Base-by-base conservation (phyloP, 2,888 invertebrate genomes). In the Atherix ibis region DNA sequence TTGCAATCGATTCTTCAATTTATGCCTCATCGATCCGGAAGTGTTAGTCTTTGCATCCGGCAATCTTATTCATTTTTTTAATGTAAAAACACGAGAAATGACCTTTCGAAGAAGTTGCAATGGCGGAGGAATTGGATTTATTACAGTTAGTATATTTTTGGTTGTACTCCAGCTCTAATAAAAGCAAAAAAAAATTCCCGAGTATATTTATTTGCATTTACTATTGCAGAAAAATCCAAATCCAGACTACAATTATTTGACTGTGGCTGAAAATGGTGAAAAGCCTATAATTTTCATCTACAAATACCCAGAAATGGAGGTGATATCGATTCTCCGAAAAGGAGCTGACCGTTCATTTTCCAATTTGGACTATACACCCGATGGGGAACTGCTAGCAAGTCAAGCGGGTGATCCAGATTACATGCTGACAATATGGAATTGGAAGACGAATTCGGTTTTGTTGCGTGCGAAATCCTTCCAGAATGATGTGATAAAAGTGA, bases 341-440 rank as follows among this genome's bases (percentile, higher is more conserved):
- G 89, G 88, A n/a, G 83, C 88, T 2, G 63, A 71, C 26, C 66
- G 65, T 40, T 70, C 70, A 5, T 91, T 78, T 49, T 71, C 81
- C 2, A 73, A 76, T 47, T 61, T 88, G 17, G 69, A 74, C 42
- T 84, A 80, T 51, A 89, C 87, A 49, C 75, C 79, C 3, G 75
- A 80, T 46, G 92, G 91, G 1, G 71, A 75, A 35, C 56, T 87
- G 28, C 57, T 92, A 36, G 83, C 78, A 1, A 53, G 59, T 0
- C 62, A 61, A 45, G 87, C 87, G 1, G 80, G 78, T 6, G 76
- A 79, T 40, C 91, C 91, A 0, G 91, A 92, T 55, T 85, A 76
- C 52, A 74, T 80, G 54, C 65, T 91, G 24, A 89, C 89, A 0
- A 73, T 92, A 37, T 92, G 89, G 89, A 73, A 80, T 48, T 92